Conservation (phyloP, 1,140 invertebrate species). For the Chrysoperla carnea region DNA sequence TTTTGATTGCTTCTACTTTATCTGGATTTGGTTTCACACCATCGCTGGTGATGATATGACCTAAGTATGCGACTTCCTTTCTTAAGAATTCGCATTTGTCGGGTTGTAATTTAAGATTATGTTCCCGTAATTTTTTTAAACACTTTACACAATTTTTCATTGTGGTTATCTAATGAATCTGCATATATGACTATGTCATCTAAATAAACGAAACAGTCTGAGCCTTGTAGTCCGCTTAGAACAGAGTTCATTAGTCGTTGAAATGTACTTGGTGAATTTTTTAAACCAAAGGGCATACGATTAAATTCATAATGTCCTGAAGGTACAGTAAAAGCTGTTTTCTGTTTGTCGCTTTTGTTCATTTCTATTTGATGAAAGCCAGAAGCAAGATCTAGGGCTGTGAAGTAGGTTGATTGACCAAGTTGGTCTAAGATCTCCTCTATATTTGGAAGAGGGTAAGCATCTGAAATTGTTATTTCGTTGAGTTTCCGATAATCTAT, state of each 20-base stretch:
- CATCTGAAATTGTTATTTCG: slow-evolving; percentile 15
- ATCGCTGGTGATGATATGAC: slow-evolving; percentile 17
- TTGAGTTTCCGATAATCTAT: slow-evolving; percentile 20
- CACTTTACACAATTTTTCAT: slow-evolving; percentile 13
- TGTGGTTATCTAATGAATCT: slow-evolving; percentile 17
- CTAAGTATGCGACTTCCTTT: slow-evolving; percentile 19
- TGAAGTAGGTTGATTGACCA: slow-evolving; percentile 6
- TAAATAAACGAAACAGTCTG: slow-evolving; percentile 16
- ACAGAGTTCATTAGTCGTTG: slow-evolving; percentile 15
- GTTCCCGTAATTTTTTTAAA: slow-evolving; percentile 12
- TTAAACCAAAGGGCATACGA: slow-evolving; percentile 12
- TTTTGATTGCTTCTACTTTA: slow-evolving; percentile 16
- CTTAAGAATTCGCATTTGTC: no score
- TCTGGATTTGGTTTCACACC: slow-evolving; percentile 20
- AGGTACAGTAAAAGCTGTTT: slow-evolving; percentile 20
- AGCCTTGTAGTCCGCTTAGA: slow-evolving; percentile 12
- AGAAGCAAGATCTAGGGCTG: slow-evolving; percentile 19
- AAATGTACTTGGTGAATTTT: slow-evolving; percentile 5
- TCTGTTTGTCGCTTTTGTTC: slow-evolving; percentile 13
- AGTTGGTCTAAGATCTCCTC: slow-evolving; percentile 7
- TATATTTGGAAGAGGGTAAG: slow-evolving; percentile 13
- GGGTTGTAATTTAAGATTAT: slow-evolving; percentile 20
- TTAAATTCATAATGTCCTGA: slow-evolving; percentile 12
- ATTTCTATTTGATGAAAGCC: slow-evolving; percentile 27
- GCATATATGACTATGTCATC: slow-evolving; percentile 24